Evolutionary conservation across 2,113 vertebrate genomes (phyloP).

Genomic region (Diadophis punctatus): DNA sequence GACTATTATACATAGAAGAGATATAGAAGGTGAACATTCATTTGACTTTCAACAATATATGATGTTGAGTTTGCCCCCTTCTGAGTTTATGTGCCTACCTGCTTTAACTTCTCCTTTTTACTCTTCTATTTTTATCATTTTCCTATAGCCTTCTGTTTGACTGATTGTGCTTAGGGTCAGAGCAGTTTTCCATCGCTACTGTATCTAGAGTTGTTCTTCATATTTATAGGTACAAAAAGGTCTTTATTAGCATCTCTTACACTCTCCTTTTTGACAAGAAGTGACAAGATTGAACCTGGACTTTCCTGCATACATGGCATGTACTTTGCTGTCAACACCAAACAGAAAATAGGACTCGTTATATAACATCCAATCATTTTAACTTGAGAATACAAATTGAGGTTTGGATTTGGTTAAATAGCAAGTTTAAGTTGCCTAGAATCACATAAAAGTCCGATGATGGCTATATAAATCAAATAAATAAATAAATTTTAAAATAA

Average conservation of each 20-base stretch:
- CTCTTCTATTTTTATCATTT: neutral
- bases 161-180: neutral
- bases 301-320: neutral
- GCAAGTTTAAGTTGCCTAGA: neutral
- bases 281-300: neutral
- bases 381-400: neutral
- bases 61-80: neutral
- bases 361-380: neutral
- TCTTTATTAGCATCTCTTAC: neutral
- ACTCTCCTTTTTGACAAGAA: neutral
- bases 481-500: slow-evolving; percentile 22
- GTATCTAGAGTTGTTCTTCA: neutral
- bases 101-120: neutral
- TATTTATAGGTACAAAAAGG: neutral
- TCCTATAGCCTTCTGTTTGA: neutral
- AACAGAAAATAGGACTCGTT: slow-evolving; percentile 26
- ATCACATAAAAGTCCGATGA: neutral
- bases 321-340: neutral
- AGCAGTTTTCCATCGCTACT: neutral
- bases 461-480: neutral
- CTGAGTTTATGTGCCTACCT: neutral
- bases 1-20: neutral
- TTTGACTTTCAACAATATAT: neutral
- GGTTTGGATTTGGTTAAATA: neutral
- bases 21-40: neutral